Base-by-base conservation (phyloP, 2,797 vertebrate genomes). In the Xenopus petersii region DNA sequence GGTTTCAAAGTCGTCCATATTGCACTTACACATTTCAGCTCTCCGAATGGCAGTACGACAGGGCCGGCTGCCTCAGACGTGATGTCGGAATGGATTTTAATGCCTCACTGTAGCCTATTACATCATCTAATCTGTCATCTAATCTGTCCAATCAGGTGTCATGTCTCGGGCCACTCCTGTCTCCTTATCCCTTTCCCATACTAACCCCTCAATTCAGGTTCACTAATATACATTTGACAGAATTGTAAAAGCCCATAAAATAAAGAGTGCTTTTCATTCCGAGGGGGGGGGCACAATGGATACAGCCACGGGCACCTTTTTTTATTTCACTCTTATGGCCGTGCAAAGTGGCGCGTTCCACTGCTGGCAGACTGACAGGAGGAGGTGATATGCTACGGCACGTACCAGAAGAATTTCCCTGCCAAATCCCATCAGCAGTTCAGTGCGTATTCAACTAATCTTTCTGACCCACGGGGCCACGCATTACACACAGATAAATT, bases 121-220 rank as follows among this genome's bases (percentile, higher is more conserved):
- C 96, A 96, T 99, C 96, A 98, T 95, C 95, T 88, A 92, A 90
- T 91, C 89, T 92, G 94, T 99, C 96, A 98, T 95, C 95, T 88
- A 92, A 90, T 91, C 89, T 92, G 94, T 93, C 96, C 97, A 98
- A 99, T 97, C 90, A 91, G 93, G 91, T 91, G 93, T 94, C 93
- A 93, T 88, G 93, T 88, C 91, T 11, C 47, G 6, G 21, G 92
- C 93, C 92, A 89, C 92, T 96, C 93, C 92, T 91, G 94, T 85
- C 88, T 91, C 90, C 11, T 89, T 86, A 84, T 86, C 84, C 81
- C 26, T 4, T 30, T 30, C 2, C 4, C 79, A 75, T 68, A 83
- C 86, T 84, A 84, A 88, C 82, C 54, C 82, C 82, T 80, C 79
- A 78, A 77, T 77, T 85, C 83, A 71, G 77, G 60, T 84, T 87